Conservation (phyloP, 2,797 vertebrate species). For the Xyrichtys novacula region DNA sequence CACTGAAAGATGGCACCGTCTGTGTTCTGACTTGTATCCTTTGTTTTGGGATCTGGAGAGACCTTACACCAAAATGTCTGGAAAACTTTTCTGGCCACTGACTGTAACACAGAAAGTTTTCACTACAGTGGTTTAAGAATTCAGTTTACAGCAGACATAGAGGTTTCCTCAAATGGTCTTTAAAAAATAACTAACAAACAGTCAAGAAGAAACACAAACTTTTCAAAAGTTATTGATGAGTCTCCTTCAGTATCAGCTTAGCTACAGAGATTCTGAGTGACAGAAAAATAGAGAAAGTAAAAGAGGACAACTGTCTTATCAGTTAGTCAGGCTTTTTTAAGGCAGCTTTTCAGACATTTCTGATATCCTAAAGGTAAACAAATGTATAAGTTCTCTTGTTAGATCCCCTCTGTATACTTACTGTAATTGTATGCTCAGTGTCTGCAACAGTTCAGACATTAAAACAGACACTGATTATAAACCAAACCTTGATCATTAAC, state of each 20-base stretch:
- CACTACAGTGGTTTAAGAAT: slow-evolving; percentile 8
- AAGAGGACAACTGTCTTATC: neutral
- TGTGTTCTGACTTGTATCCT: neutral
- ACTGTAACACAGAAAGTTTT: slow-evolving; percentile 10
- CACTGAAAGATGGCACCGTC: neutral
- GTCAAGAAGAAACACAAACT: neutral
- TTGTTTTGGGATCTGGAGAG: slow-evolving; percentile 8
- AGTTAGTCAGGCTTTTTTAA: neutral
- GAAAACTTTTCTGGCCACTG: slow-evolving; percentile 9
- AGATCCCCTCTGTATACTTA: too few species aligned
- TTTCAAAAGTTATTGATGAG: neutral
- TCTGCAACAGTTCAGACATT: too few species aligned
- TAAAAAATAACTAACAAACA: neutral
- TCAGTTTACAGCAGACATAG: slow-evolving; percentile 7
- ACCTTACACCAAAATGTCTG: neutral
- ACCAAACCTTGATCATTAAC: too few species aligned
- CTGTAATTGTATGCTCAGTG: too few species aligned
- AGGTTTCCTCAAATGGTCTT: slow-evolving; percentile 15
- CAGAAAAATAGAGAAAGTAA: neutral
- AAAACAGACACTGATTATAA: too few species aligned
- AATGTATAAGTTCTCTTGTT: too few species aligned
- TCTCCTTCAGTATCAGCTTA: neutral
- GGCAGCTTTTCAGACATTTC: neutral
- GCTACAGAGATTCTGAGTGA: neutral
- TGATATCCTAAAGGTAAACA: too few species aligned